Evolutionary conservation across 2,888 invertebrate genomes (phyloP).

Genomic region (Ganaspis brasiliensis): DNA sequence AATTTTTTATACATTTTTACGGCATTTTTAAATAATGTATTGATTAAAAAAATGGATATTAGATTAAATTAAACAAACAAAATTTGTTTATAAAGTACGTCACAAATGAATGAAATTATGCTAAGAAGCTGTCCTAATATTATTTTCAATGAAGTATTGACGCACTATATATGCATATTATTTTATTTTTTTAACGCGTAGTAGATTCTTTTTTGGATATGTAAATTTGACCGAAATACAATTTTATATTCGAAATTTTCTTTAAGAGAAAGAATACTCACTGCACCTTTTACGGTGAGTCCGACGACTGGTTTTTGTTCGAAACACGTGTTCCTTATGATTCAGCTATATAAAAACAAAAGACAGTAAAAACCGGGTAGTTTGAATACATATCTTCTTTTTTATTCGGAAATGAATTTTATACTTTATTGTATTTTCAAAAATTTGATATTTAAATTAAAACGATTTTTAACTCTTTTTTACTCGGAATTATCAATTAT

Average conservation of each 20-base stretch:
- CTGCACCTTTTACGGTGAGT: slow-evolving; percentile 20
- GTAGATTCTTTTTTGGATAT: background rate
- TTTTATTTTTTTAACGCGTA: background rate
- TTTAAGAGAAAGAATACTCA: background rate
- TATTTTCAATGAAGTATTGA: background rate
- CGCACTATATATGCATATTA: background rate
- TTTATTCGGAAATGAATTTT: background rate
- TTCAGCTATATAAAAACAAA: slow-evolving; percentile 6
- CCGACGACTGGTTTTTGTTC: background rate
- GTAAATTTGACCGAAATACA: background rate
- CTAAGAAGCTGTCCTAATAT: background rate
- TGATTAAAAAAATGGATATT: too few species aligned
- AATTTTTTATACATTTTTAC: too few species aligned
- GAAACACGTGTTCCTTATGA: slow-evolving; percentile 20
- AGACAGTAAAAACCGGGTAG: background rate
- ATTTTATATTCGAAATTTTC: background rate
- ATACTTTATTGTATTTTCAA: background rate
- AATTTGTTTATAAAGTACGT: too few species aligned
- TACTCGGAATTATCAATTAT: too few species aligned
- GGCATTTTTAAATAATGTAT: too few species aligned
- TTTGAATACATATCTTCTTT: slow-evolving; percentile 3
- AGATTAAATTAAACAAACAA: too few species aligned
- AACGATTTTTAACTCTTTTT: too few species aligned
- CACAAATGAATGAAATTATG: background rate
- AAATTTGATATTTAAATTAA: too few species aligned